These are phyloP conservation scores for Melozone crissalis DNA, from an alignment of 2,113 vertebrate species.

Conservation along the genomic window DNA sequence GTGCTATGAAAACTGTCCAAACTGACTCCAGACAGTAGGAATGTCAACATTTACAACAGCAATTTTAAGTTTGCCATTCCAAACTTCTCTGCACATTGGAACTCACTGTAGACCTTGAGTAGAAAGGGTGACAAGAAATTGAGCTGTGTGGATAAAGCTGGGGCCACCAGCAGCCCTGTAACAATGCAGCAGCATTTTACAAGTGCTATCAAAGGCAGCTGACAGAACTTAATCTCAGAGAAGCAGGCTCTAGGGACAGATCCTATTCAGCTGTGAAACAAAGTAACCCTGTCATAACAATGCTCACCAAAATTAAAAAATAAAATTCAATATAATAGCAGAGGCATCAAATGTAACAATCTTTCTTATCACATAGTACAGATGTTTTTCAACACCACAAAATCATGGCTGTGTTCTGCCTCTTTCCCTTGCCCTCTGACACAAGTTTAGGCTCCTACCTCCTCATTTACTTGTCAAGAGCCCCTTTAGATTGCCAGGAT, in stretches of 20 bases:
- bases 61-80: background rate
- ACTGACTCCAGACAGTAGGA: background rate
- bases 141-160: accelerated
- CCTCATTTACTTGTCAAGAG: background rate
- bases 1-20: background rate
- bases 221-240: background rate
- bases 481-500: background rate
- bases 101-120: accelerated
- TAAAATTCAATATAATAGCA: background rate
- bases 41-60: background rate
- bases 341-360: background rate
- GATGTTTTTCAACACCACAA: background rate
- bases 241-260: background rate
- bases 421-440: background rate
- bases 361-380: background rate
- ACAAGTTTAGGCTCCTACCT: background rate
- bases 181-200: background rate
- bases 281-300: background rate
- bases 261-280: background rate
- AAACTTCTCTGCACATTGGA: background rate
- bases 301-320: background rate
- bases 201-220: background rate
- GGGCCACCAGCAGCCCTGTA: background rate
- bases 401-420: background rate
- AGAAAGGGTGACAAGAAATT: background rate